Percentiles rank a stretch among this genome's conserved stretches.
Evolutionary conservation across 2,888 invertebrate genomes (phyloP).

Genomic region (Drosophila anomalata): DNA sequence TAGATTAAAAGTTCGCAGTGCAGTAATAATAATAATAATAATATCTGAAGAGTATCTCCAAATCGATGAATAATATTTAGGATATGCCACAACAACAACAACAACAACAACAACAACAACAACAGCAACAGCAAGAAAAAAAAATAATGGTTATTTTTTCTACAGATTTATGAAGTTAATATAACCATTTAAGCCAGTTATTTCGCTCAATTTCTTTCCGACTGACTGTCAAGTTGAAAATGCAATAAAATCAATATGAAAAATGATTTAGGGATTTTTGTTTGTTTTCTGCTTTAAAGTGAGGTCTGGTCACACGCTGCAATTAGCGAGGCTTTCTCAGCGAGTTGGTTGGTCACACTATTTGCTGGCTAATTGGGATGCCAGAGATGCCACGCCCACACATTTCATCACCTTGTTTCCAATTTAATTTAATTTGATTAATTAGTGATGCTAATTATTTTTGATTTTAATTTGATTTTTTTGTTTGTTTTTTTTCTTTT

Average conservation of each 20-base stretch:
- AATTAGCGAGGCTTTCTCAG: neutral
- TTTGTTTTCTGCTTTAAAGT: no score
- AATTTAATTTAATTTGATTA: neutral
- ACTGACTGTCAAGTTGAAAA: no score
- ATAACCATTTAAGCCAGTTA: neutral
- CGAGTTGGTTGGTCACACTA: neutral
- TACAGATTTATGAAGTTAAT: neutral
- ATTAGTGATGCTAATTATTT: constrained; percentile 15
- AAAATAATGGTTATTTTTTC: neutral
- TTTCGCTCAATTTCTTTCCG: neutral
- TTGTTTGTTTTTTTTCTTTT: constrained; percentile 30
- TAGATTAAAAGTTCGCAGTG: neutral
- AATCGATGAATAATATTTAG: neutral
- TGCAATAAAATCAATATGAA: no score
- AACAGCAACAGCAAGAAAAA: no score
- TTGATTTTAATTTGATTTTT: constrained; percentile 34
- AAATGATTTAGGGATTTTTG: no score
- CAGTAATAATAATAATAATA: neutral
- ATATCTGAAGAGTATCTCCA: neutral
- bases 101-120: no score
- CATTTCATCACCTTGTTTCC: neutral
- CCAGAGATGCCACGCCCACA: neutral
- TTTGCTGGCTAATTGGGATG: neutral
- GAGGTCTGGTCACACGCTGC: neutral
- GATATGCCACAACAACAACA: neutral